Evolutionary conservation across 2,888 invertebrate species (phyloP).

Genomic region (Tetrapedia diversipes): DNA sequence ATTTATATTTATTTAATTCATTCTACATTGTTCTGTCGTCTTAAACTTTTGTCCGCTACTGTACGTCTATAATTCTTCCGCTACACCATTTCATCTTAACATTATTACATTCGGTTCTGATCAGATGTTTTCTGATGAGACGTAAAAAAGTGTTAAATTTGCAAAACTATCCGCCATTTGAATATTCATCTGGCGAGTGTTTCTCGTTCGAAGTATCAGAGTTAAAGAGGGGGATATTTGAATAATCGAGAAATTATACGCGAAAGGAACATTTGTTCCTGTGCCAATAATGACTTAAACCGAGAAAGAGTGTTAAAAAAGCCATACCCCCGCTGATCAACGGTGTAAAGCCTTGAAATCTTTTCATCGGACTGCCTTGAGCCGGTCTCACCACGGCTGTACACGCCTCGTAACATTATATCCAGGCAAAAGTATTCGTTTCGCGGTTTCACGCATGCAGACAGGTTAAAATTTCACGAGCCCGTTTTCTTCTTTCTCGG

Average conservation of each 20-base stretch:
- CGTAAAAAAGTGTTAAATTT: not conserved
- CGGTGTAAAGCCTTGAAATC: slow-evolving; percentile 41
- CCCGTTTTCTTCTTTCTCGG: not conserved
- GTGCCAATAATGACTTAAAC: not conserved
- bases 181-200: not conserved
- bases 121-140: too few species aligned
- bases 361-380: slow-evolving; percentile 52
- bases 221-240: too few species aligned
- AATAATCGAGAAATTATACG: not conserved
- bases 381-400: slow-evolving; percentile 6
- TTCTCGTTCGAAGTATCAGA: too few species aligned
- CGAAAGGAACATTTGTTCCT: not conserved
- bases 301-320: slow-evolving; percentile 1
- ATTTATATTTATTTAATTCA: too few species aligned
- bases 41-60: too few species aligned
- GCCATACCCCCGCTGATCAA: slow-evolving; percentile 9
- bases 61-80: too few species aligned
- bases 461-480: slow-evolving; percentile 21
- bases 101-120: too few species aligned
- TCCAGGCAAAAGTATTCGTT: slow-evolving; percentile 24
- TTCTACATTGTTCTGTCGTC: too few species aligned
- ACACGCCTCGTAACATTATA: slow-evolving; percentile 33
- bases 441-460: slow-evolving; percentile 26
- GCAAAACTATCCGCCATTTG: too few species aligned
- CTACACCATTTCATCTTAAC: too few species aligned